These are phyloP conservation scores for Ophion costatus DNA, from an alignment of 2,888 invertebrate species.

Conservation along the genomic window DNA sequence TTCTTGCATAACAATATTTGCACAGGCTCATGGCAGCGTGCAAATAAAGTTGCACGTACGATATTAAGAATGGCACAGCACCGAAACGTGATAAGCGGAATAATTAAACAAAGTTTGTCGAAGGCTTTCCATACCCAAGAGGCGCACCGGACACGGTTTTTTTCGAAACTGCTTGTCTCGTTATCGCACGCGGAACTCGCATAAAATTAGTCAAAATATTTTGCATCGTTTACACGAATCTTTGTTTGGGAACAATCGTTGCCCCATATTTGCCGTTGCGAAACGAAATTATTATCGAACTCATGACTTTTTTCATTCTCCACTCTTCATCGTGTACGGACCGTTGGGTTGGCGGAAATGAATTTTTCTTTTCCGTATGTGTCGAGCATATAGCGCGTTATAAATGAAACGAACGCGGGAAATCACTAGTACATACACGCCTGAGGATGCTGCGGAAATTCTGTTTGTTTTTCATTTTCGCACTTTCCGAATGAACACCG, in stretches of 20 bases:
- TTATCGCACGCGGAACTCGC: too few relatives aligned
- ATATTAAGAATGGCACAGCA: not conserved
- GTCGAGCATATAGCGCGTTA: not conserved
- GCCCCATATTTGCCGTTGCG: too few relatives aligned
- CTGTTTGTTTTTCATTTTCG: constrained; percentile 21
- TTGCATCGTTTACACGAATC: too few relatives aligned
- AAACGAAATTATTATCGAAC: too few relatives aligned
- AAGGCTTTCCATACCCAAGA: not conserved
- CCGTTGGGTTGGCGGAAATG: not conserved
- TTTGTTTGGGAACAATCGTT: too few relatives aligned
- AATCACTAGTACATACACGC: not conserved
- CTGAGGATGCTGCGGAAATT: not conserved
- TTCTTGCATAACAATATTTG: not conserved
- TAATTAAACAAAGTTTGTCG: not conserved
- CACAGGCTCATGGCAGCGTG: not conserved
- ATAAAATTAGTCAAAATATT: too few relatives aligned
- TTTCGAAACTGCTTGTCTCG: not conserved
- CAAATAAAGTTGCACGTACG: not conserved
- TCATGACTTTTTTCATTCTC: too few relatives aligned
- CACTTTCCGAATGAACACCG: constrained; percentile 1
- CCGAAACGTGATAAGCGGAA: not conserved
- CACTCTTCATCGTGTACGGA: too few relatives aligned
- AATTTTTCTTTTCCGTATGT: not conserved
- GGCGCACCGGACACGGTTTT: not conserved
- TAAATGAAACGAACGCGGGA: not conserved